Conservation (phyloP, 2,888 invertebrate genomes). For the Hydraecia micacea region DNA sequence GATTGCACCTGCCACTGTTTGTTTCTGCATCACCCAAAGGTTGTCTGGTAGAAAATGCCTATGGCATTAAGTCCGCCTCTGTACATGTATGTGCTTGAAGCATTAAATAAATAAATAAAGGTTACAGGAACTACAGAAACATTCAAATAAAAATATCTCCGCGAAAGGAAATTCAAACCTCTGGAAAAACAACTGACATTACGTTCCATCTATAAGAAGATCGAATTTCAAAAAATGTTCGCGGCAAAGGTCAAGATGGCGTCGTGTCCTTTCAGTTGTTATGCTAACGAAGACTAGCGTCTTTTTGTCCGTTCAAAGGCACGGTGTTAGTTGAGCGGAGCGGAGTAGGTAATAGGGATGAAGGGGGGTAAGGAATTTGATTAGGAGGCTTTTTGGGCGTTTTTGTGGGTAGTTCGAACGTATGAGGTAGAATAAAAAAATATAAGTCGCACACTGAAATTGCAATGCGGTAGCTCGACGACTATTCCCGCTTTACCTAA, state of each 20-base stretch:
- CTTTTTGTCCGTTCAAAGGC: conserved; percentile 30
- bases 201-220: conserved; percentile 15
- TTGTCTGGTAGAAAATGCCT: too few species aligned
- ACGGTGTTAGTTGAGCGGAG: conserved; percentile 37
- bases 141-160: conserved; percentile 14
- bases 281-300: conserved; percentile 43
- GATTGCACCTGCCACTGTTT: too few species aligned
- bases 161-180: conserved; percentile 33
- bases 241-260: conserved; percentile 10
- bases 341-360: conserved; percentile 15
- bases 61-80: too few species aligned
- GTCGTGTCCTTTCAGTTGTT: conserved; percentile 17
- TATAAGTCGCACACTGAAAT: not conserved
- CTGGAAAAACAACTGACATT: conserved; percentile 8
- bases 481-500: not conserved
- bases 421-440: not conserved
- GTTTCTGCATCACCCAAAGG: too few species aligned
- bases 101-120: not conserved
- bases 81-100: too few species aligned
- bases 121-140: not conserved
- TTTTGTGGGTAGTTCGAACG: conserved; percentile 8
- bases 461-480: conserved; percentile 15
- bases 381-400: conserved; percentile 21
- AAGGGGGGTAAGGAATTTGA: conserved; percentile 29
- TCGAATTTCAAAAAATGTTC: conserved; percentile 48